Conservation (phyloP, 2,888 invertebrate species). For the Xylota sylvarum region DNA sequence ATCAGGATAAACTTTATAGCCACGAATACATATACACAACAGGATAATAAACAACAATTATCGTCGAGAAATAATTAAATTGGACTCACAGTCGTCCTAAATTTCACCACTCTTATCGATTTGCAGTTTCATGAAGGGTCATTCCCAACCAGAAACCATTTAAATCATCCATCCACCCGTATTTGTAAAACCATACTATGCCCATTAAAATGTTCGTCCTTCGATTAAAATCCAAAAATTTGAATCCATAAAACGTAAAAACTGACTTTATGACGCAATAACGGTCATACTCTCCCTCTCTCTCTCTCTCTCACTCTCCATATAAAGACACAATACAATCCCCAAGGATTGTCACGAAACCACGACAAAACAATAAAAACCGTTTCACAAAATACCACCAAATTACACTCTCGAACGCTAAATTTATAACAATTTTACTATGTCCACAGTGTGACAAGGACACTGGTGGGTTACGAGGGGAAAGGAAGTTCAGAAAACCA, state of each 20-base stretch:
- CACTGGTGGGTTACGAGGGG: too few species aligned
- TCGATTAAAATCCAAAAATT: conserved; percentile 40
- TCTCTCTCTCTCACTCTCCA: background rate
- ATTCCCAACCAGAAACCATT: conserved; percentile 21
- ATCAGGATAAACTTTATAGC: too few species aligned
- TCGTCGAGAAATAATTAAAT: background rate
- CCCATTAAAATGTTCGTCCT: conserved; percentile 31
- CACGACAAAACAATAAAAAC: conserved; percentile 25
- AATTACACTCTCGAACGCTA: conserved; percentile 31
- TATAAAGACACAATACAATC: conserved; percentile 29
- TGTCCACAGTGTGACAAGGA: conserved; percentile 19
- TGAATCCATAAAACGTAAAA: conserved; percentile 33
- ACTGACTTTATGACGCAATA: conserved; percentile 43
- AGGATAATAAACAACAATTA: too few species aligned
- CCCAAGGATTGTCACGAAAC: conserved; percentile 53
- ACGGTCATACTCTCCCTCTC: conserved; percentile 8
- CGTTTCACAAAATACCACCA: conserved; percentile 19
- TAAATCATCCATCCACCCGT: conserved; percentile 30
- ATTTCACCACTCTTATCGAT: conserved; percentile 1
- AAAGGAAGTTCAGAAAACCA: conserved; percentile 16
- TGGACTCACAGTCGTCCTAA: background rate
- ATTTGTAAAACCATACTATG: conserved; percentile 10
- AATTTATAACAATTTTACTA: conserved; percentile 56
- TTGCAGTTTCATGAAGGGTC: background rate
- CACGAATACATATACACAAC: too few species aligned